Conservation (phyloP, 2,888 invertebrate genomes). For the Malachius bipustulatus region DNA sequence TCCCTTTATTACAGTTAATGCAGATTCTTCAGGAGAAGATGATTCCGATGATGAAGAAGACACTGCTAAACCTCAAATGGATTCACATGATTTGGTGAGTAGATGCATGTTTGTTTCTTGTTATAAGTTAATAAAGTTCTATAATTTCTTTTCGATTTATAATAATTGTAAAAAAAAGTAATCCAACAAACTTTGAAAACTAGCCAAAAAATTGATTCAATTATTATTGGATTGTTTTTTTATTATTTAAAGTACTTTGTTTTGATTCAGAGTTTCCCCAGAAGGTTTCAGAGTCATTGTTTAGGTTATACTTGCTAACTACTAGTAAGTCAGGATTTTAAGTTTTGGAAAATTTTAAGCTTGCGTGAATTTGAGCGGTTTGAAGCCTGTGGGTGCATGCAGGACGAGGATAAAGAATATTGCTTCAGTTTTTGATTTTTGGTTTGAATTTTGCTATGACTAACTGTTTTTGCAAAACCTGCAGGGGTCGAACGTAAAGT, state of each 20-base stretch:
- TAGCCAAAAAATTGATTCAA: constrained; percentile 8
- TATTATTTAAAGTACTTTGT: constrained; percentile 5
- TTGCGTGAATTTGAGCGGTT: constrained; percentile 9
- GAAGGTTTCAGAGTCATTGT: constrained; percentile 32
- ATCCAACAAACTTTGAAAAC: constrained; percentile 1
- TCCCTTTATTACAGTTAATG: constrained; percentile 34
- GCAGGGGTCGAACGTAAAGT: no score
- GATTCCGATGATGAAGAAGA: constrained; percentile 67
- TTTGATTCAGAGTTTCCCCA: constrained; percentile 6
- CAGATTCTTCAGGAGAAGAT: constrained; percentile 63
- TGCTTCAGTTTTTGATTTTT: no score
- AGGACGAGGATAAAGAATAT: no score
- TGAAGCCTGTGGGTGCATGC: constrained; percentile 7
- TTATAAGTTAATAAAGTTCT: no score
- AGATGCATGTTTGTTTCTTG: constrained; percentile 1
- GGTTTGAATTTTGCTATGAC: no score
- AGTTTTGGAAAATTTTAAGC: constrained; percentile 9
- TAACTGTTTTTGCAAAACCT: no score
- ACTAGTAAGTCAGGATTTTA: constrained; percentile 23
- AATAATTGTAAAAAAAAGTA: no score
- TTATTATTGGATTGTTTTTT: constrained; percentile 5
- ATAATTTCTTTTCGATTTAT: constrained; percentile 1
- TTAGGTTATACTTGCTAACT: constrained; percentile 30
- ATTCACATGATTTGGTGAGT: constrained; percentile 56
- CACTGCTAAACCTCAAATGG: constrained; percentile 44